Conservation (phyloP, 1,140 invertebrate genomes). For the Sesamia nonagrioides region DNA sequence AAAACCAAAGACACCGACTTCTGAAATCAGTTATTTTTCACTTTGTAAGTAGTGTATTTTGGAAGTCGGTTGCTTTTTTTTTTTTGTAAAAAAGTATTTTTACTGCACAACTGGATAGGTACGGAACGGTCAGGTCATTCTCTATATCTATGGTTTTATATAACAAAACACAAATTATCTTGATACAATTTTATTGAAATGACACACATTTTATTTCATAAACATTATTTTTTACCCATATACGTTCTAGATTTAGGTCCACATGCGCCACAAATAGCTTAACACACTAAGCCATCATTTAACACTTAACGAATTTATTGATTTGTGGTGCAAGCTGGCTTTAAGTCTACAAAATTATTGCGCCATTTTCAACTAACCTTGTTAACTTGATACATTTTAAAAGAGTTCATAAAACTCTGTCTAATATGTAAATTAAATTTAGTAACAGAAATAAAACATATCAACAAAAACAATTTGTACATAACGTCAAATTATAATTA, state of each 20-base stretch:
- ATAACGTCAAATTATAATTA: slow-evolving; percentile 41
- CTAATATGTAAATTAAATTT: slow-evolving; percentile 36
- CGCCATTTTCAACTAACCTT: slow-evolving; percentile 11
- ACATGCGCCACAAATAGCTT: not conserved
- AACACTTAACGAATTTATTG: no score
- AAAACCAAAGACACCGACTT: no score
- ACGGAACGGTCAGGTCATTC: no score
- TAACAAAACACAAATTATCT: not conserved
- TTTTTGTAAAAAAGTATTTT: no score
- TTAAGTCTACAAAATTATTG: not conserved
- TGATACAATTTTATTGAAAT: slow-evolving; percentile 42
- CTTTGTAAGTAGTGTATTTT: no score
- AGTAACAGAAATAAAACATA: slow-evolving; percentile 47
- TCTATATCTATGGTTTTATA: no score
- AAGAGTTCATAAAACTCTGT: slow-evolving; percentile 29
- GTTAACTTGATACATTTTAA: slow-evolving; percentile 7
- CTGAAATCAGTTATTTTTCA: no score
- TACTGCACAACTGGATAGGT: no score
- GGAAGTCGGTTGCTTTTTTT: no score
- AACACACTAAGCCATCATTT: no score
- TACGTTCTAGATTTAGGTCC: not conserved
- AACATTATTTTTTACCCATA: slow-evolving; percentile 4
- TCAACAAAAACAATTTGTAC: slow-evolving; percentile 48
- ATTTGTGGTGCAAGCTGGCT: no score
- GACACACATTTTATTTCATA: slow-evolving; percentile 12